Percentiles rank a stretch among this genome's conserved stretches.
phyloP scores from a whole-genome alignment of 1,140 invertebrate species.

The Drosophila pachea region DNA sequence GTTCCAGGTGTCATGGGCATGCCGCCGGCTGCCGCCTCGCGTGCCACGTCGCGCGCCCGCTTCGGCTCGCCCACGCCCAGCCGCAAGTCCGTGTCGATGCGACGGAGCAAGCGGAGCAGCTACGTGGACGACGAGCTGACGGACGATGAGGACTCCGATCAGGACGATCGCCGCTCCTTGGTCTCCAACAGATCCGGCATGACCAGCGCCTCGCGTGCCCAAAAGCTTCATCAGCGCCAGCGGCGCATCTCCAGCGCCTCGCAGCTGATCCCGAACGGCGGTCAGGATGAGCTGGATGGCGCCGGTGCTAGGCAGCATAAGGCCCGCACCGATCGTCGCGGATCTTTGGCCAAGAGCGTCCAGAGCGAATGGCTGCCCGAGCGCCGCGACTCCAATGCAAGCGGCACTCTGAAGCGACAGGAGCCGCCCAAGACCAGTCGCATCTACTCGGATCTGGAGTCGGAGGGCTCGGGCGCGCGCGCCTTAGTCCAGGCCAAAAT shows the following conservation, averaged over 20 bases:
- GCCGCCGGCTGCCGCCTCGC: slow-evolving; percentile 72
- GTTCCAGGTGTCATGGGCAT: slow-evolving; percentile 65
- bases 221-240: slow-evolving; percentile 52
- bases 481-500: slow-evolving; percentile 78
- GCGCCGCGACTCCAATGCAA: slow-evolving; percentile 39
- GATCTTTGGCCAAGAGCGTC: slow-evolving; percentile 71
- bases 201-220: slow-evolving; percentile 61
- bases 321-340: slow-evolving; percentile 49
- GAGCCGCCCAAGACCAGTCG: slow-evolving; percentile 53
- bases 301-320: slow-evolving; percentile 40
- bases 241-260: slow-evolving; percentile 72
- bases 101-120: slow-evolving; percentile 77
- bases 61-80: slow-evolving; percentile 84
- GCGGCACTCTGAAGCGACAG: slow-evolving; percentile 50
- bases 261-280: slow-evolving; percentile 65
- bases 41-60: slow-evolving; percentile 80
- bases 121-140: slow-evolving; percentile 79
- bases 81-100: slow-evolving; percentile 81
- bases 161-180: slow-evolving; percentile 80
- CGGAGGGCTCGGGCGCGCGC: slow-evolving; percentile 68
- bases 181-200: slow-evolving; percentile 75
- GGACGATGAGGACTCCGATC: slow-evolving; percentile 81
- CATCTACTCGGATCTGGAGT: slow-evolving; percentile 77
- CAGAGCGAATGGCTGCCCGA: slow-evolving; percentile 72
- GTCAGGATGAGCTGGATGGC: slow-evolving; percentile 56